Conservation (phyloP, 2,888 invertebrate species). For the Augiades crinisus region DNA sequence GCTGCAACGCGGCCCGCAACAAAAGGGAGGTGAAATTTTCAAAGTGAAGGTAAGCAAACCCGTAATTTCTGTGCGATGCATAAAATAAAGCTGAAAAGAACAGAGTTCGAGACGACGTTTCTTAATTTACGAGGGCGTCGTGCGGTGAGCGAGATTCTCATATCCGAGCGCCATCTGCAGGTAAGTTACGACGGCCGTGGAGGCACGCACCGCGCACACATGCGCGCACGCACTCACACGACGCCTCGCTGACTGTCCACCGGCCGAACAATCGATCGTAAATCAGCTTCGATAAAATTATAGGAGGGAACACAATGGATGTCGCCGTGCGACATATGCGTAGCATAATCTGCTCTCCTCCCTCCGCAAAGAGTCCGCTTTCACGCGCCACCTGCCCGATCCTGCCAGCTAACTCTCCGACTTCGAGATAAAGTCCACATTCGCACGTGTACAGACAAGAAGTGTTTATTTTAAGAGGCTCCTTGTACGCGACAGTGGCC, state of each 20-base stretch:
- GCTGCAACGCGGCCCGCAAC: conserved; percentile 32
- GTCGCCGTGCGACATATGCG: conserved; percentile 61
- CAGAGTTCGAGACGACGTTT: conserved; percentile 60
- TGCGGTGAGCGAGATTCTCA: conserved; percentile 56
- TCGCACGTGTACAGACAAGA: conserved; percentile 76
- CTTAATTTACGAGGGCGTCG: conserved; percentile 75
- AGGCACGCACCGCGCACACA: conserved; percentile 53
- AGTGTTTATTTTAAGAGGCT: conserved; percentile 76
- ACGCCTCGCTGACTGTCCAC: conserved; percentile 67
- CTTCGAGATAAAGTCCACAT: conserved; percentile 77
- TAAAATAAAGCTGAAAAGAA: conserved; percentile 63
- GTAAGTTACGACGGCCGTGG: conserved; percentile 50
- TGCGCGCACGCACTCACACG: conserved; percentile 67
- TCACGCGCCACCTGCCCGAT: conserved; percentile 59
- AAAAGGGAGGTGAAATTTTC: conserved; percentile 37
- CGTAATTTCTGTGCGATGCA: conserved; percentile 49
- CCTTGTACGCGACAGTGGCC: conserved; percentile 49
- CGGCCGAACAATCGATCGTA: conserved; percentile 80
- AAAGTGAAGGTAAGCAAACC: conserved; percentile 28
- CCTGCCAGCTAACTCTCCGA: conserved; percentile 56
- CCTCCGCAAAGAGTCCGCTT: conserved; percentile 67
- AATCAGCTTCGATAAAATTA: conserved; percentile 81
- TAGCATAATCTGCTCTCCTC: conserved; percentile 64
- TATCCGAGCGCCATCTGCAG: conserved; percentile 72
- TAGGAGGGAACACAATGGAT: conserved; percentile 80